Percentiles rank a stretch among this genome's conserved stretches.
Conservation (phyloP, 2,888 invertebrate genomes). For the Achlya flavicornis region DNA sequence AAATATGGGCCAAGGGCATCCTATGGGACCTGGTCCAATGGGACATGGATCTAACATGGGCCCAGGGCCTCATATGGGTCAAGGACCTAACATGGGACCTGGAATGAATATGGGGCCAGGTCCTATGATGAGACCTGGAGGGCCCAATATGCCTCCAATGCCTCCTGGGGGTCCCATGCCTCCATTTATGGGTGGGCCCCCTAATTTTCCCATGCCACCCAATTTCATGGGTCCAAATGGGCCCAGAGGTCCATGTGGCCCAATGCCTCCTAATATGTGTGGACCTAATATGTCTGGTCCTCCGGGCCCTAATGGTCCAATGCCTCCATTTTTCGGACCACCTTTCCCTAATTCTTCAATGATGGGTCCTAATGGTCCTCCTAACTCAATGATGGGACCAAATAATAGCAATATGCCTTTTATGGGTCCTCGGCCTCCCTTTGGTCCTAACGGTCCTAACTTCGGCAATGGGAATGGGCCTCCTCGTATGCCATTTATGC, state of each 20-base stretch:
- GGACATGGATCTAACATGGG: constrained; percentile 29
- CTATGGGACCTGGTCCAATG: constrained; percentile 28
- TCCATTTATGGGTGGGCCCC: constrained; percentile 65
- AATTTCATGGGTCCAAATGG: constrained; percentile 74
- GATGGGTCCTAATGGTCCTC: constrained; percentile 54
- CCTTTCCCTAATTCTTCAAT: constrained; percentile 46
- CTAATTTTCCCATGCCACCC: constrained; percentile 71
- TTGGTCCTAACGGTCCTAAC: constrained; percentile 67
- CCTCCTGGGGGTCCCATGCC: constrained; percentile 40
- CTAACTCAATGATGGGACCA: constrained; percentile 58
- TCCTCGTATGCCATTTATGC: constrained; percentile 62
- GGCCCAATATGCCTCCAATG: constrained; percentile 30
- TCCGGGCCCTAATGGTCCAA: constrained; percentile 47
- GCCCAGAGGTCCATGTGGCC: constrained; percentile 38
- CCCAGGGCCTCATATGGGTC: constrained; percentile 34
- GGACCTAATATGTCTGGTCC: constrained; percentile 51
- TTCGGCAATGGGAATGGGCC: constrained; percentile 56
- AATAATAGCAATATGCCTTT: constrained; percentile 62
- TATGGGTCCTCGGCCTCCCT: constrained; percentile 69
- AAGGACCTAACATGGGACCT: constrained; percentile 33
- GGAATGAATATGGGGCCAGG: constrained; percentile 31
- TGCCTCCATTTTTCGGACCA: constrained; percentile 40
- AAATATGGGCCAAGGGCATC: constrained; percentile 33
- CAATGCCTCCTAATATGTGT: constrained; percentile 51
- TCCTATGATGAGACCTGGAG: constrained; percentile 34